These are phyloP conservation scores for Drosophila malerkotliana DNA, from an alignment of 1,140 invertebrate species.

Conservation along the genomic window DNA sequence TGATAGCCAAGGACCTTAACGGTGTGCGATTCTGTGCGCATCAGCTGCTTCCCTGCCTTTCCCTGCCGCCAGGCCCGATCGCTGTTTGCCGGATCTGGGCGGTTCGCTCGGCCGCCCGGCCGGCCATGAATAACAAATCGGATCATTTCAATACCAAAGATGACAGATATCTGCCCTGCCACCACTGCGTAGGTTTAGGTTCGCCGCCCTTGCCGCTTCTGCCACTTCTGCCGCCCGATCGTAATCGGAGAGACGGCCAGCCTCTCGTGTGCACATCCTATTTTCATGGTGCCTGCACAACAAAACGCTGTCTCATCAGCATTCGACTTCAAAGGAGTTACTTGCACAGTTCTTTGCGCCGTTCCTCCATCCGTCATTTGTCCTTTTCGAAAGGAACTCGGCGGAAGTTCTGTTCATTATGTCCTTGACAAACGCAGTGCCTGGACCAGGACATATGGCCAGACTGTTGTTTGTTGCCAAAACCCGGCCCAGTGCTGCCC, in stretches of 20 bases:
- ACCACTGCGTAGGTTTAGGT: slow-evolving; percentile 10
- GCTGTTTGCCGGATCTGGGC: neutral
- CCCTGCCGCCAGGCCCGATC: slow-evolving; percentile 3
- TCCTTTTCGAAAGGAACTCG: slow-evolving; percentile 28
- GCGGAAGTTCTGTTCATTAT: slow-evolving; percentile 76
- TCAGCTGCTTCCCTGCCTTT: slow-evolving; percentile 10
- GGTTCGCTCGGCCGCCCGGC: too few relatives aligned
- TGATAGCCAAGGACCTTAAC: slow-evolving; percentile 54
- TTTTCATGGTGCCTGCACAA: slow-evolving; percentile 65
- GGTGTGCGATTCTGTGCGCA: slow-evolving; percentile 27
- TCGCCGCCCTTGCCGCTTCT: slow-evolving; percentile 4
- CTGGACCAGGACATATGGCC: slow-evolving; percentile 40
- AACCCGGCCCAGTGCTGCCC: neutral
- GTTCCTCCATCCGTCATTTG: slow-evolving; percentile 6
- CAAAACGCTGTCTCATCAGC: slow-evolving; percentile 71
- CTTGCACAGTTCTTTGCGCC: slow-evolving; percentile 63
- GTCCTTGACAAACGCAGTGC: slow-evolving; percentile 67
- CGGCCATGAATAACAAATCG: slow-evolving; percentile 27
- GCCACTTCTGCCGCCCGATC: slow-evolving; percentile 18
- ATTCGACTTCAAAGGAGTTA: slow-evolving; percentile 78
- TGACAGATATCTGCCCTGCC: slow-evolving; percentile 22
- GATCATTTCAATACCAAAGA: slow-evolving; percentile 38
- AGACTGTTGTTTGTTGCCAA: slow-evolving; percentile 24
- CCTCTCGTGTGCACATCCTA: slow-evolving; percentile 53
- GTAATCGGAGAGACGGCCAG: slow-evolving; percentile 31